phyloP scores from a whole-genome alignment of 2,113 vertebrate genomes.

The Cyprinus carpio region DNA sequence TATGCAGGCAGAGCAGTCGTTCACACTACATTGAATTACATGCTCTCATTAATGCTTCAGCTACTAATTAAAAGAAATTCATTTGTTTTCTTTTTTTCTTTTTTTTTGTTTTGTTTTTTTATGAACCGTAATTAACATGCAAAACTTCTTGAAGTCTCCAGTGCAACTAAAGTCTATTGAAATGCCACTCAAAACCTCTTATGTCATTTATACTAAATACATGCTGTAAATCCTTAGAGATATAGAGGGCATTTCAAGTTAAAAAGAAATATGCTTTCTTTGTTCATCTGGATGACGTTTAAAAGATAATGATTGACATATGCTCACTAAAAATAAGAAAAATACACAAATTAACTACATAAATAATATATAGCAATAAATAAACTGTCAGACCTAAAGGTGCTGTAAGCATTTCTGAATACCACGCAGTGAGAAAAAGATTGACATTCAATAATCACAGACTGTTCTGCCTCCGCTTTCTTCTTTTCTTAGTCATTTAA shows the following conservation, averaged over 20 bases:
- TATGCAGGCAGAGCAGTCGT: slow-evolving; percentile 36
- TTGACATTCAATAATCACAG: slow-evolving; percentile 8
- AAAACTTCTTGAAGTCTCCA: background rate
- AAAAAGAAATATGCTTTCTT: background rate
- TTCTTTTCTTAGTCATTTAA: slow-evolving; percentile 16
- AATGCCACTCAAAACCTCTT: background rate
- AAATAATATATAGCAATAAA: background rate
- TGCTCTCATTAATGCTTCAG: slow-evolving; percentile 20
- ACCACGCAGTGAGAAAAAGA: slow-evolving; percentile 7
- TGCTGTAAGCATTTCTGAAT: background rate
- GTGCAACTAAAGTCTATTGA: slow-evolving; percentile 8
- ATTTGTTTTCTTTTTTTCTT: background rate
- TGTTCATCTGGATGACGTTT: background rate
- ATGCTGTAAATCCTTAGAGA: background rate
- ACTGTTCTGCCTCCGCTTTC: slow-evolving; percentile 4
- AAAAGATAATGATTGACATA: background rate
- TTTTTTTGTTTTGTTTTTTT: background rate
- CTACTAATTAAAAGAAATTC: slow-evolving; percentile 45
- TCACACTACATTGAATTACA: slow-evolving; percentile 30
- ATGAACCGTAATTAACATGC: slow-evolving; percentile 37
- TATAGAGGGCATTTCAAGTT: background rate
- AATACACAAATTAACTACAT: background rate
- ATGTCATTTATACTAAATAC: background rate
- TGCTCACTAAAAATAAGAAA: background rate
- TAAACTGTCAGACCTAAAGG: background rate